phyloP scores from a whole-genome alignment of 1,140 invertebrate genomes.

The Drosophila murphyi region DNA sequence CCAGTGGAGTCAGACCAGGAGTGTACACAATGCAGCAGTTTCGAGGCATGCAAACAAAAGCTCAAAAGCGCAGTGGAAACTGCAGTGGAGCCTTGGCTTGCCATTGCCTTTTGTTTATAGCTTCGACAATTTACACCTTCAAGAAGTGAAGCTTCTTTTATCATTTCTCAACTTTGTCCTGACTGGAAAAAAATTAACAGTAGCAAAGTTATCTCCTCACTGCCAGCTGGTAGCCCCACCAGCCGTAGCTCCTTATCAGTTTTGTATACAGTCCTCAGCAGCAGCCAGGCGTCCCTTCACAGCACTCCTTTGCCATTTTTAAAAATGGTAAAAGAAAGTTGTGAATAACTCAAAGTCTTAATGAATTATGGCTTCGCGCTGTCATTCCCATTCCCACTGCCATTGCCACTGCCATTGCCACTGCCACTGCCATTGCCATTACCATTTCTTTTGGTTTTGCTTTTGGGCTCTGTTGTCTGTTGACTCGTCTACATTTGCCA shows the following conservation, averaged over 20 bases:
- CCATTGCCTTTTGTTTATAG: constrained; percentile 71
- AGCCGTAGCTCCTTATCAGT: constrained; percentile 59
- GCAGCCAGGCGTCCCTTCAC: constrained; percentile 43
- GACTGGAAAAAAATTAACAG: constrained; percentile 54
- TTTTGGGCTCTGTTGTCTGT: constrained; percentile 34
- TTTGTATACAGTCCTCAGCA: constrained; percentile 60
- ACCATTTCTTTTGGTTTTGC: constrained; percentile 3
- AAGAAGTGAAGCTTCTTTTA: constrained; percentile 56
- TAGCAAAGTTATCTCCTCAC: constrained; percentile 59
- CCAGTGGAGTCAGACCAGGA: constrained; percentile 15
- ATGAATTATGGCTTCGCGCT: constrained; percentile 69
- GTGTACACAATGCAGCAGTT: constrained; percentile 71
- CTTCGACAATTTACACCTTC: constrained; percentile 80
- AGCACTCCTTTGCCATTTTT: constrained; percentile 25
- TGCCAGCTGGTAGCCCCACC: constrained; percentile 20
- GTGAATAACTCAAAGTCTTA: constrained; percentile 79
- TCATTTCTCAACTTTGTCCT: constrained; percentile 20
- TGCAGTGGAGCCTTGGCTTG: constrained; percentile 7
- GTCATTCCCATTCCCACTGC: background rate
- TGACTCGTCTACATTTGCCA: too few relatives aligned
- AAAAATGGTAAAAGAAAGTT: constrained; percentile 59
- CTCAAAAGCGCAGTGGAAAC: constrained; percentile 57
- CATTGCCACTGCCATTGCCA: too few relatives aligned
- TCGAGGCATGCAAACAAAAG: constrained; percentile 73
- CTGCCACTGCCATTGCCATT: too few relatives aligned